A percentile compares a stretch with the other conserved stretches of the same genome.
These are phyloP conservation scores for Ashinkailepas kermadecensis DNA, from an alignment of 2,888 invertebrate genomes.

Conservation along the genomic window DNA sequence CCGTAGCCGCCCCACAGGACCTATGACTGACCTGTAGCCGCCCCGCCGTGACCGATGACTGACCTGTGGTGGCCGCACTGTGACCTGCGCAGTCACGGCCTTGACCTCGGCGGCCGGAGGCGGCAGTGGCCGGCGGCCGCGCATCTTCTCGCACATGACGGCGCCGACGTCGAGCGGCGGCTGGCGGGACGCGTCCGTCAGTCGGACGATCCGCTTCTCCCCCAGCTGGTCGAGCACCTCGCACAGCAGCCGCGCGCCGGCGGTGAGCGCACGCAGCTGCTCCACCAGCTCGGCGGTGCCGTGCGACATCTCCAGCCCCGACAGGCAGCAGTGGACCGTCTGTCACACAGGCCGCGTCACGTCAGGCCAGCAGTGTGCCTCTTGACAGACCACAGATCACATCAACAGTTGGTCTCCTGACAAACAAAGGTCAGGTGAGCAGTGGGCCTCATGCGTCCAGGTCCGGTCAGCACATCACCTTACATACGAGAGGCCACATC, in stretches of 20 bases:
- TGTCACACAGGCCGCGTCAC: constrained; percentile 41
- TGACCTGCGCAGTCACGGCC: not conserved
- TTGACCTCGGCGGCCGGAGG: not conserved
- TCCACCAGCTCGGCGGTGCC: constrained; percentile 49
- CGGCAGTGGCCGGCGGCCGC: not conserved
- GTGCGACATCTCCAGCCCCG: constrained; percentile 51
- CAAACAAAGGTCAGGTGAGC: too few relatives aligned
- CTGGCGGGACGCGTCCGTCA: not conserved
- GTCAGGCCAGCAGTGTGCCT: too few relatives aligned
- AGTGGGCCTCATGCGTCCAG: too few relatives aligned
- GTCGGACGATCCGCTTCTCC: constrained; percentile 1
- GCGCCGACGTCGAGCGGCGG: not conserved
- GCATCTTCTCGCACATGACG: not conserved
- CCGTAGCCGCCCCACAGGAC: too few relatives aligned
- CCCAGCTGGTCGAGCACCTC: constrained; percentile 4
- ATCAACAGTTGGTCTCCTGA: too few relatives aligned
- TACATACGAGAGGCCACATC: too few relatives aligned
- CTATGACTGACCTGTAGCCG: not conserved
- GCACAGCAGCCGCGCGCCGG: not conserved
- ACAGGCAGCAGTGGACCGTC: constrained; percentile 60
- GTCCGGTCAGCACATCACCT: too few relatives aligned
- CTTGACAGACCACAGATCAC: too few relatives aligned
- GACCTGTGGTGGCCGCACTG: not conserved
- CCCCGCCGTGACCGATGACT: too few relatives aligned
- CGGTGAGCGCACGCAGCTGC: constrained; percentile 40